Evolutionary conservation across 2,113 vertebrate species (phyloP).

Genomic region (Donacobius atricapilla): DNA sequence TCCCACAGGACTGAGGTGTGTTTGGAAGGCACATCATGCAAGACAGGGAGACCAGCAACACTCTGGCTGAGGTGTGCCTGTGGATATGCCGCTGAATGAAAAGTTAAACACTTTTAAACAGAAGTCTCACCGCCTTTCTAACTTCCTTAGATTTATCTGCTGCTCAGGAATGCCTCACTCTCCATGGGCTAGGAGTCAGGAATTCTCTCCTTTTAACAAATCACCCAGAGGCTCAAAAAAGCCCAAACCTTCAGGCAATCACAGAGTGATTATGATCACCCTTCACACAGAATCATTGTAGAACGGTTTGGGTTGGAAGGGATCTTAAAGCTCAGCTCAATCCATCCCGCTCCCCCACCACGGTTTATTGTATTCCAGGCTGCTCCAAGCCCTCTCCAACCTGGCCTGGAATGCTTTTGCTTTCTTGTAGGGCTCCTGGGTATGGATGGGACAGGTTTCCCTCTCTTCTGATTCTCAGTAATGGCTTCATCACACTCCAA

Average conservation of each 20-base stretch:
- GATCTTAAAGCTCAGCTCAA: background rate
- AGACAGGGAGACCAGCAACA: background rate
- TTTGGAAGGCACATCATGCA: background rate
- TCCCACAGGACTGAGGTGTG: background rate
- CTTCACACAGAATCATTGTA: background rate
- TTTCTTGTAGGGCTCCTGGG: background rate
- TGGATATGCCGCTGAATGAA: fast-evolving
- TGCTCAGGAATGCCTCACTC: background rate
- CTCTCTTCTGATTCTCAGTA: background rate
- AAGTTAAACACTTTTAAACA: background rate
- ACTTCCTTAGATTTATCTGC: background rate
- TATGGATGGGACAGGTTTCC: background rate
- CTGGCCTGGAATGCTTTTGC: background rate
- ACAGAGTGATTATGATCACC: no score
- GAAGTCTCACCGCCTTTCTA: background rate
- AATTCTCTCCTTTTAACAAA: background rate
- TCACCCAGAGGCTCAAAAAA: background rate
- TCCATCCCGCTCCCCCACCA: background rate
- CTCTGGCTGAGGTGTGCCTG: background rate
- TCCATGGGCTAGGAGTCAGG: background rate
- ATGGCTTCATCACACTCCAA: background rate
- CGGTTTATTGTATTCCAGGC: background rate
- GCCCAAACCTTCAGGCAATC: background rate
- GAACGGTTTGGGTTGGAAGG: background rate
- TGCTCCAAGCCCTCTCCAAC: background rate